These are phyloP conservation scores for Anoplolepis gracilipes DNA, from an alignment of 1,140 invertebrate genomes.

Conservation along the genomic window DNA sequence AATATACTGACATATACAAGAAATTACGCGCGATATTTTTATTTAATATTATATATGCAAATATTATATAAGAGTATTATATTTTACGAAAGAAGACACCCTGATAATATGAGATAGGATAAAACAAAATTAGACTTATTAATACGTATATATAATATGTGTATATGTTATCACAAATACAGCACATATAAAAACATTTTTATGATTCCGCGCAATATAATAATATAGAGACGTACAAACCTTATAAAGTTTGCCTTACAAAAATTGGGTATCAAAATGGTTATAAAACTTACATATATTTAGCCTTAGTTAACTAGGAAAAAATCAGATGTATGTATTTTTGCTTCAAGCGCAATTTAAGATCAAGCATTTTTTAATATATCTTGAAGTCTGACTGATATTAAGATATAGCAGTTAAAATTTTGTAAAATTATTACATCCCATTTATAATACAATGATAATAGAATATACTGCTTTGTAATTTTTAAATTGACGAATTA, in stretches of 20 bases:
- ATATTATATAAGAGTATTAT: too few species aligned
- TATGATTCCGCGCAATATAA: slow-evolving; percentile 68
- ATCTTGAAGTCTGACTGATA: neutral
- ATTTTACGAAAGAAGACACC: too few species aligned
- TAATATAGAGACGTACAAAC: slow-evolving; percentile 76
- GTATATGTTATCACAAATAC: slow-evolving; percentile 79
- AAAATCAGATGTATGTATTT: neutral
- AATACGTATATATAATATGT: slow-evolving; percentile 60
- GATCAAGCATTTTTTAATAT: neutral
- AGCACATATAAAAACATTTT: slow-evolving; percentile 79
- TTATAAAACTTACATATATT: slow-evolving; percentile 46
- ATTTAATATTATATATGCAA: too few species aligned
- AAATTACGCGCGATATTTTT: too few species aligned
- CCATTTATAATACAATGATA: neutral
- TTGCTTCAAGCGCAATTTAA: slow-evolving; percentile 5
- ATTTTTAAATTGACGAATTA: neutral
- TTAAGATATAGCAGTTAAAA: neutral
- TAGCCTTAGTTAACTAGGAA: slow-evolving; percentile 20
- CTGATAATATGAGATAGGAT: neutral
- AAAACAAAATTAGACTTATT: slow-evolving; percentile 41
- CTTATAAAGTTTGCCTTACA: slow-evolving; percentile 58
- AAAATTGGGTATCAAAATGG: slow-evolving; percentile 73
- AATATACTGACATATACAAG: too few species aligned
- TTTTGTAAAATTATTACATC: neutral
- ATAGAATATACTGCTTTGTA: neutral